A percentile compares a stretch with the other conserved stretches of the same genome.
Conservation (phyloP, 2,888 invertebrate species). For the Morpho helenor region DNA sequence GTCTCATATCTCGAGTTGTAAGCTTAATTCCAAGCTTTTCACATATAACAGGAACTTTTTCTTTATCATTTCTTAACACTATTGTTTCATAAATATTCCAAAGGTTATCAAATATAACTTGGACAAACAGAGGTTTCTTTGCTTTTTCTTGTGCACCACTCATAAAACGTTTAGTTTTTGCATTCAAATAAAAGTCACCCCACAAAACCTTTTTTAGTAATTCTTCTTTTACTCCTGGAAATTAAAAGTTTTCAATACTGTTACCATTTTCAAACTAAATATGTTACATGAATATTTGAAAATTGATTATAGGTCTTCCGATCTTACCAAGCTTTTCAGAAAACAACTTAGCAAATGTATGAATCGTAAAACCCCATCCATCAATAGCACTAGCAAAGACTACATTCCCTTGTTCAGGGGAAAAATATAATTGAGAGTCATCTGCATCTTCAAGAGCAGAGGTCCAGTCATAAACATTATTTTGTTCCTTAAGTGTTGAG, state of each 20-base stretch:
- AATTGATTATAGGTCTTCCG: neutral
- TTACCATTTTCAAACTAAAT: too few relatives aligned
- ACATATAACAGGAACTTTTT: constrained; percentile 84
- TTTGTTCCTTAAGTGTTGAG: constrained; percentile 48
- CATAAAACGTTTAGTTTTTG: constrained; percentile 89
- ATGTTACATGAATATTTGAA: neutral
- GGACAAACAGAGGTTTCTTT: constrained; percentile 95
- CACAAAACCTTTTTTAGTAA: constrained; percentile 90
- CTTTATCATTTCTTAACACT: constrained; percentile 85
- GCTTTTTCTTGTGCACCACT: constrained; percentile 95
- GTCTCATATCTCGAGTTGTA: constrained; percentile 86
- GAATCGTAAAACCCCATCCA: constrained; percentile 91
- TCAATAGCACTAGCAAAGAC: constrained; percentile 97
- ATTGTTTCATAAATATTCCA: constrained; percentile 94
- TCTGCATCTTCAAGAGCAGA: constrained; percentile 90
- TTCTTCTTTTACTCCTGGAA: constrained; percentile 82
- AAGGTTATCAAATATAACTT: constrained; percentile 93
- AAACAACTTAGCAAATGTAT: constrained; percentile 90
- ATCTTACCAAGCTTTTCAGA: constrained; percentile 81
- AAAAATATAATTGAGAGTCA: constrained; percentile 94
- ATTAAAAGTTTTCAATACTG: neutral
- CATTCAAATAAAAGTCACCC: constrained; percentile 95
- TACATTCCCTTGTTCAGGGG: constrained; percentile 96
- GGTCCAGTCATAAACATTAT: constrained; percentile 84
- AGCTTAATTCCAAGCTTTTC: constrained; percentile 88